These are phyloP conservation scores for Cheilosia soror DNA, from an alignment of 2,888 invertebrate genomes.

Conservation along the genomic window DNA sequence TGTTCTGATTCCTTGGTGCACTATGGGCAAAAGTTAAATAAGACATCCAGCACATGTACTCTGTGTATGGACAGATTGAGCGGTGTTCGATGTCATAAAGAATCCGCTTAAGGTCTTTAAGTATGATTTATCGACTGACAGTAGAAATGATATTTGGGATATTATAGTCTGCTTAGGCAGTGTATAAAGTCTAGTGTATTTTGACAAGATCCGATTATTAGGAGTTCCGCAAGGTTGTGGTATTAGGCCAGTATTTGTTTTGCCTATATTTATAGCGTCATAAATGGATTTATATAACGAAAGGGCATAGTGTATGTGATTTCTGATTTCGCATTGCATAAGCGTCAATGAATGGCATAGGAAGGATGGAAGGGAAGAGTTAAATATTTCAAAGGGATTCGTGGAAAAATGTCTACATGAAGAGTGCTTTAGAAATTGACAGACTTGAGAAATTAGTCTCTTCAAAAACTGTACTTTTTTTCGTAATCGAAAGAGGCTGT, in stretches of 20 bases:
- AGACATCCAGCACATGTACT: conserved; percentile 46
- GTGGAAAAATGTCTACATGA: no score
- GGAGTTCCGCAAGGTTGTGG: conserved; percentile 28
- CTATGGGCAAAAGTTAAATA: conserved; percentile 61
- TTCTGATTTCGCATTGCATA: no score
- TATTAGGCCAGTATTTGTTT: conserved; percentile 7
- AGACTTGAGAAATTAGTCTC: no score
- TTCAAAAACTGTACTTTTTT: no score
- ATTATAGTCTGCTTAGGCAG: neutral
- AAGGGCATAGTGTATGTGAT: neutral
- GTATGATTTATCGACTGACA: conserved; percentile 60
- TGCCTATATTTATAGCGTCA: neutral
- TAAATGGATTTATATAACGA: neutral
- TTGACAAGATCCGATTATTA: conserved; percentile 60
- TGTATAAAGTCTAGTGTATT: conserved; percentile 18
- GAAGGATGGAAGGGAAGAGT: no score
- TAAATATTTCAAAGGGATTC: no score
- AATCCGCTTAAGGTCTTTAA: conserved; percentile 68
- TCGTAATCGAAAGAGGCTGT: no score
- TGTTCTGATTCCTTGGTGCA: conserved; percentile 28
- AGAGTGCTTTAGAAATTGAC: no score
- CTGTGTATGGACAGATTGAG: conserved; percentile 21
- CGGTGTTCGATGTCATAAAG: conserved; percentile 67
- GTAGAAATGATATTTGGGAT: conserved; percentile 22
- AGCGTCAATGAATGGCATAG: no score